Evolutionary conservation across 2,113 vertebrate genomes (phyloP).

Genomic region (Cygnus buccinator): DNA sequence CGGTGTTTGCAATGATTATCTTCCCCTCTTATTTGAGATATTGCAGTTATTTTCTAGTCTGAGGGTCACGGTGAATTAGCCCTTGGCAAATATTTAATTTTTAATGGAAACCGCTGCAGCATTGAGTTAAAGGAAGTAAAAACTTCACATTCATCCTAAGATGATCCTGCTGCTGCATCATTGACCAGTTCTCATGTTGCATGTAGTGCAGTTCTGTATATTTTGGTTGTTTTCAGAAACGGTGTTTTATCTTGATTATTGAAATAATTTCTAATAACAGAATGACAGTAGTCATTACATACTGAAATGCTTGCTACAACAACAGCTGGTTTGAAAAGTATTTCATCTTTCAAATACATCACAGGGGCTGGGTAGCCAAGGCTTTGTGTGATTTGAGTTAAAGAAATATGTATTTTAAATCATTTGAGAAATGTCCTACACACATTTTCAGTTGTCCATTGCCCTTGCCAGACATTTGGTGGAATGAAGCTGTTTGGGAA

Average conservation of each 20-base stretch:
- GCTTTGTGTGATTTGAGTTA: neutral
- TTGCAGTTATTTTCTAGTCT: conserved; percentile 44
- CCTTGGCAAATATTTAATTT: conserved; percentile 53
- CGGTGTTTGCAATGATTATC: conserved; percentile 7
- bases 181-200: neutral
- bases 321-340: neutral
- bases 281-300: neutral
- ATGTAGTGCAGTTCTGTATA: neutral
- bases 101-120: conserved; percentile 23
- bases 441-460: neutral
- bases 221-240: neutral
- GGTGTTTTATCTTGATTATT: neutral
- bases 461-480: neutral
- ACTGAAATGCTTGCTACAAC: neutral
- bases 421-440: neutral
- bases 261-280: neutral
- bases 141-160: neutral
- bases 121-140: conserved; percentile 6
- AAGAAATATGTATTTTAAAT: neutral
- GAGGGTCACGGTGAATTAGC: conserved; percentile 56
- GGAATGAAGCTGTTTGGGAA: neutral
- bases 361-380: neutral
- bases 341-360: neutral
- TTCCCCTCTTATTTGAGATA: neutral
- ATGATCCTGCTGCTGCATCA: neutral